Base-by-base conservation (phyloP, 2,113 vertebrate species). In the Leucoraja erinaceus region DNA sequence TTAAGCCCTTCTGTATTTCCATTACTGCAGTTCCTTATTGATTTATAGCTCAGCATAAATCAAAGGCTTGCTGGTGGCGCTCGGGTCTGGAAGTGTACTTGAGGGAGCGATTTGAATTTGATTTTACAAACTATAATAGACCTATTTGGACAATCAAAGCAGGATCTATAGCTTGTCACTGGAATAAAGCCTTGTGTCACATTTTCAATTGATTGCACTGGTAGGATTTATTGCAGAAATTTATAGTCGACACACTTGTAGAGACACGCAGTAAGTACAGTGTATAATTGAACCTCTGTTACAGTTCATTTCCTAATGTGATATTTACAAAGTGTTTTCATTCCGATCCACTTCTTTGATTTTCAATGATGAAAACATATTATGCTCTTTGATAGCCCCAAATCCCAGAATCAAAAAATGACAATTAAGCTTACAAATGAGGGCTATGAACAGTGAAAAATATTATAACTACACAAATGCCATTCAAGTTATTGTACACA, bases 111-210 rank as follows among this genome's bases (percentile, higher is more conserved):
- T 88, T 88, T 88, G n/a, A n/a, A 88, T 63, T 88, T 88, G 56
- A 63, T 88, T 88, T 88, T 88, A 88, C 83, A 88, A 63, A 88
- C 83, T 63, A 63, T 88, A 63, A 88, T 88, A n/a, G 59, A 88
- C 83, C 83, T 63, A 88, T 88, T 88, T 63, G 59, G 59, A 63
- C 83, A 88, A 88, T 88, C 83, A 88, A 88, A 63, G 59, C 61
- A 88, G 59, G 59, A 88, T 88, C 83, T 88, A 63, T 61, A 63
- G 59, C 56, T 88, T 31, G 61, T 88, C 83, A 63, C 12, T 63
- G 56, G 83, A 61, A 63, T 88, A 63, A 63, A 88, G 83, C 83
- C 83, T 63, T 88, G 59, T n/a, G 11, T 88, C 83, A 88, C 83
- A 63, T 88, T 63, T 63, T 59, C 83, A 88, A 63, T 63, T 63